These are phyloP conservation scores for Acipenser oxyrinchus DNA, from an alignment of 2,797 vertebrate genomes.

Conservation along the genomic window DNA sequence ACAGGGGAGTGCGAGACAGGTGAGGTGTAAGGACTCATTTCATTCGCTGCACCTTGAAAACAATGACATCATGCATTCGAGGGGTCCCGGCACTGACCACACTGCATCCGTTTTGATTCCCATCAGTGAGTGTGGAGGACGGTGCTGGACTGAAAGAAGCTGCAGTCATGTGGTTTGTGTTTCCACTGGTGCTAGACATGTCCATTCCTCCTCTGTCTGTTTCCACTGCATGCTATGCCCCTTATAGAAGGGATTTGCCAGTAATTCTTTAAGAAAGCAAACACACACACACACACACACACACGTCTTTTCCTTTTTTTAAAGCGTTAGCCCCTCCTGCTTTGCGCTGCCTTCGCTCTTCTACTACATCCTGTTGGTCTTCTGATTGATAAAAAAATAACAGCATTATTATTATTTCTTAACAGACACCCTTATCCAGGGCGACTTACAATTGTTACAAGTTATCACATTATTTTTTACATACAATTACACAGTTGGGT, in stretches of 20 bases:
- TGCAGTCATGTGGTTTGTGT: not conserved
- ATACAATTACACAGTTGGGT: too few species aligned
- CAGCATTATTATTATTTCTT: conserved; percentile 40
- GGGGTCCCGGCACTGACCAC: too few species aligned
- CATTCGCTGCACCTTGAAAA: too few species aligned
- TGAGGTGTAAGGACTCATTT: too few species aligned
- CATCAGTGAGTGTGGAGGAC: too few species aligned
- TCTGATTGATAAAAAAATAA: conserved; percentile 76
- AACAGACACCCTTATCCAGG: too few species aligned
- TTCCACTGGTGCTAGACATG: conserved; percentile 1
- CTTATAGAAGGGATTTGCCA: not conserved
- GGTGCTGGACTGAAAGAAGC: not conserved
- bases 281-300: too few species aligned
- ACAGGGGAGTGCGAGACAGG: too few species aligned
- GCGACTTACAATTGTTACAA: too few species aligned
- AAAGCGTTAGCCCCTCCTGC: not conserved
- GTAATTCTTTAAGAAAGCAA: not conserved
- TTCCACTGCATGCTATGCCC: conserved; percentile 1
- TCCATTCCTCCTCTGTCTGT: not conserved
- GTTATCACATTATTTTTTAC: too few species aligned
- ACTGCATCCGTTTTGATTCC: too few species aligned
- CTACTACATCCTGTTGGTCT: not conserved
- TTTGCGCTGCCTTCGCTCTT: not conserved
- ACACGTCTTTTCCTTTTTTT: conserved; percentile 2
- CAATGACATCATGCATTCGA: too few species aligned